phyloP scores from a whole-genome alignment of 2,113 vertebrate species.

The Talpa occidentalis region DNA sequence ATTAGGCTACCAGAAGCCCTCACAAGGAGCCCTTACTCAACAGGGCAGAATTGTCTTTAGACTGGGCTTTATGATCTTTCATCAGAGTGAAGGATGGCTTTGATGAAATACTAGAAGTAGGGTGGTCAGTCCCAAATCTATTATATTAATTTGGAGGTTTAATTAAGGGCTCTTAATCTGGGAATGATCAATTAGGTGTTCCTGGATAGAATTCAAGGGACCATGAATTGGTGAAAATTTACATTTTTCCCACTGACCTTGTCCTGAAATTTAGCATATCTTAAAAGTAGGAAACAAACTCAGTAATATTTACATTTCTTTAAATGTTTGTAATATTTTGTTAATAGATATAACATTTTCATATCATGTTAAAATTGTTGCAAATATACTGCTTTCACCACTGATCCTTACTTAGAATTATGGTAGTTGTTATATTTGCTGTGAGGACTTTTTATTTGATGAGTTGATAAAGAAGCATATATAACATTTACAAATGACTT shows the following conservation, averaged over 20 bases:
- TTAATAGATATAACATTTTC: neutral
- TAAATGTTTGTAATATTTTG: neutral
- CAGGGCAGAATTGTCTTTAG: neutral
- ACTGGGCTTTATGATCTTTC: conserved; percentile 1
- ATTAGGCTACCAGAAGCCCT: neutral
- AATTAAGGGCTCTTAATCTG: neutral
- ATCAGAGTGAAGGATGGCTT: neutral
- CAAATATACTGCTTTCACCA: neutral
- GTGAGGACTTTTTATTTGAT: neutral
- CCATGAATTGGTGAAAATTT: neutral
- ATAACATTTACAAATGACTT: neutral
- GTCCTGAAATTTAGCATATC: neutral
- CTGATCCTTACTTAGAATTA: neutral
- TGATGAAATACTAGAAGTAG: neutral
- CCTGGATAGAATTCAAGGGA: neutral
- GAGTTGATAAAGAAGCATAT: neutral
- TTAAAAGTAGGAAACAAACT: neutral
- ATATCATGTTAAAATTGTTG: neutral
- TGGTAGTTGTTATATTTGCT: neutral
- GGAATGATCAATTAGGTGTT: neutral
- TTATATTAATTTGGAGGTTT: neutral
- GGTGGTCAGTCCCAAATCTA: neutral
- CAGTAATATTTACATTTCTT: neutral
- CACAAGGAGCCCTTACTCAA: neutral
- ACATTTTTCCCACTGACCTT: neutral